Evolutionary conservation across 2,113 vertebrate genomes (phyloP).

Genomic region (Platysteira castanea): DNA sequence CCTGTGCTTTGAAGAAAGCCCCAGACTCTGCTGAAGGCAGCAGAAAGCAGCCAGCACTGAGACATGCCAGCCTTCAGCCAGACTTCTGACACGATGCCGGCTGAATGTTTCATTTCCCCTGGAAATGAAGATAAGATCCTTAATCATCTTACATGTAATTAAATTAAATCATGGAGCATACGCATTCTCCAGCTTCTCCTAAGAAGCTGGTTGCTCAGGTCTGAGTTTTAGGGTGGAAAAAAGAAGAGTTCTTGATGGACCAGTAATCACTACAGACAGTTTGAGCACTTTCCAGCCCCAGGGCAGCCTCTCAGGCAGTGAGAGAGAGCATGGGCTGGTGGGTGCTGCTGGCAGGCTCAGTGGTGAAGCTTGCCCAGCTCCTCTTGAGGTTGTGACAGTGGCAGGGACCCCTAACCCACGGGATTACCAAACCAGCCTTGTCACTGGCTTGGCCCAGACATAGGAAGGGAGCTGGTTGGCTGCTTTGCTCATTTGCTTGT

Average conservation of each 20-base stretch:
- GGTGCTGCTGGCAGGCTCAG: fast-evolving
- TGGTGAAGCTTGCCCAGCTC: not conserved
- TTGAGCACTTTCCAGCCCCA: not conserved
- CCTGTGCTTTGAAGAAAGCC: not conserved
- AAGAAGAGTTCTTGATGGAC: not conserved
- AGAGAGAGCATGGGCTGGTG: not conserved
- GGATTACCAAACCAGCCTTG: not conserved
- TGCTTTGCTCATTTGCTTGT: not conserved
- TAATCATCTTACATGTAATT: not conserved
- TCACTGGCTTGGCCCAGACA: not conserved
- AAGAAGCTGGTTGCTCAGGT: not conserved
- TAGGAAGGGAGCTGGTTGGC: not conserved
- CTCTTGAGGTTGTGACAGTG: not conserved
- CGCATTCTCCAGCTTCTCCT: not conserved
- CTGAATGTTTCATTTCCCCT: slow-evolving; percentile 24
- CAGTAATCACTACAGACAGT: not conserved
- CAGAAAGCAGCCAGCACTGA: not conserved
- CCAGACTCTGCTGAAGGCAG: not conserved
- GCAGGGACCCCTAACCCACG: fast-evolving
- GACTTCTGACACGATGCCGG: not conserved
- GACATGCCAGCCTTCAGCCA: not conserved
- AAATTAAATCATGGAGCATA: not conserved
- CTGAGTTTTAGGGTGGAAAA: not conserved
- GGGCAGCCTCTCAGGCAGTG: not conserved
- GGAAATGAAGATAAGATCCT: slow-evolving; percentile 41